Evolutionary conservation across 2,797 vertebrate species (phyloP).

Genomic region (Gila robusta): DNA sequence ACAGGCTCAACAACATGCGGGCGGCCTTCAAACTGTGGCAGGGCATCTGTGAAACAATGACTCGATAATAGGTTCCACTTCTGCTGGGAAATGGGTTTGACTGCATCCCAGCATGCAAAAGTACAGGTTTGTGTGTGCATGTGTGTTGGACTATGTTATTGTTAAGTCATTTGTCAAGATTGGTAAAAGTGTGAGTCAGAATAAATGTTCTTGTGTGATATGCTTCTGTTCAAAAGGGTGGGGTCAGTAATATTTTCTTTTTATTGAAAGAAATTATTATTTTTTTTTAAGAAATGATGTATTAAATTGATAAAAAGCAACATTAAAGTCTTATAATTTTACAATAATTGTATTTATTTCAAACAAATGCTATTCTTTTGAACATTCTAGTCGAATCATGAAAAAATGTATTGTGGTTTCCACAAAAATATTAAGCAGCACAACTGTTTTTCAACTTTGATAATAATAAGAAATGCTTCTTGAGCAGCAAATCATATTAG

Average conservation of each 20-base stretch:
- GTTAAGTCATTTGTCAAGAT: neutral
- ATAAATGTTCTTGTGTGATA: neutral
- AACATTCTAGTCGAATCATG: neutral
- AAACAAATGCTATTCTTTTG: neutral
- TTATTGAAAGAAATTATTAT: neutral
- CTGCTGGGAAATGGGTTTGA: constrained; percentile 18
- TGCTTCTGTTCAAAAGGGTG: neutral
- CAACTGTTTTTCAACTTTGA: neutral
- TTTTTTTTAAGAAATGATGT: neutral
- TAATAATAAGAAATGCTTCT: neutral
- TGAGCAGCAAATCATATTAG: neutral
- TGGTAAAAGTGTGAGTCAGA: constrained; percentile 6
- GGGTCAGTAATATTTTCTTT: neutral
- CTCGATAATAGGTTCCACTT: constrained; percentile 13
- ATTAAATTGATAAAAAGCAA: neutral
- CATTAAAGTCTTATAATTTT: neutral
- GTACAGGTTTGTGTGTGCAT: neutral
- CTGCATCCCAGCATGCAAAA: constrained; percentile 27
- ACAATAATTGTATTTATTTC: neutral
- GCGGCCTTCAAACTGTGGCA: constrained; percentile 16
- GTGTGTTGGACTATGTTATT: neutral
- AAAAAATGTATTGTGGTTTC: neutral
- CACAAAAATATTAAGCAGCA: neutral
- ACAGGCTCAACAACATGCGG: constrained; percentile 3
- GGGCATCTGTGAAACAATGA: constrained; percentile 39